Evolutionary conservation across 2,888 invertebrate genomes (phyloP).

Genomic region (Chrysodeixis includens): DNA sequence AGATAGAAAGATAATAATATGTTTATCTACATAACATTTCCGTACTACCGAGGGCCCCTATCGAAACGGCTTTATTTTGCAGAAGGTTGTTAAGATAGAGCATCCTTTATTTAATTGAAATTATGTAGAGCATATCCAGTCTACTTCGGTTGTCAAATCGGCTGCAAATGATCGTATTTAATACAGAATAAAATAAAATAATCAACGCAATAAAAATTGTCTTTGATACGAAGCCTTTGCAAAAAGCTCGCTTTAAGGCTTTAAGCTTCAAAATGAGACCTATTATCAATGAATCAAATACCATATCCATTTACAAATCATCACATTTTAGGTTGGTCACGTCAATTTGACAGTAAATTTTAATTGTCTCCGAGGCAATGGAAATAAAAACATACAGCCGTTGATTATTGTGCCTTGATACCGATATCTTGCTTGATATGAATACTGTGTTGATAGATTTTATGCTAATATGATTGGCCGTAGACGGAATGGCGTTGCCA

Average conservation of each 20-base stretch:
- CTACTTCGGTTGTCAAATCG: no score
- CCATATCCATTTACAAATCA: slow-evolving; percentile 40
- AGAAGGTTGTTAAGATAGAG: no score
- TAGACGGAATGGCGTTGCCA: not conserved
- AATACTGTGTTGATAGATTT: not conserved
- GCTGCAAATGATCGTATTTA: no score
- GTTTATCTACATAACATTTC: no score
- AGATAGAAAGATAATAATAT: no score
- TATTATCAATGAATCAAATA: not conserved
- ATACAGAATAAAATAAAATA: no score
- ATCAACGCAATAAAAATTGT: no score
- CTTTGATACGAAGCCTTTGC: not conserved
- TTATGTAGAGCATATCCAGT: no score
- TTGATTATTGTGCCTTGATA: slow-evolving; percentile 40
- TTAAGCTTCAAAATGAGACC: no score
- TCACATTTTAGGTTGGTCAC: slow-evolving; percentile 23
- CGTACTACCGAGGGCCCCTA: no score
- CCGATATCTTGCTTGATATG: slow-evolving; percentile 15
- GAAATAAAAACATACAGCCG: slow-evolving; percentile 30
- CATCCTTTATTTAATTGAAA: no score
- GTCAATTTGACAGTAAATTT: slow-evolving; percentile 65
- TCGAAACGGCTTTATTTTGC: no score
- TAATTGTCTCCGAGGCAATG: slow-evolving; percentile 64
- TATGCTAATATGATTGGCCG: slow-evolving; percentile 6
- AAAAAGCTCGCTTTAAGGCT: not conserved